Percentiles rank a stretch among this genome's conserved stretches.
These are phyloP conservation scores for Copsychus sechellarum DNA, from an alignment of 2,113 vertebrate genomes.

Conservation along the genomic window DNA sequence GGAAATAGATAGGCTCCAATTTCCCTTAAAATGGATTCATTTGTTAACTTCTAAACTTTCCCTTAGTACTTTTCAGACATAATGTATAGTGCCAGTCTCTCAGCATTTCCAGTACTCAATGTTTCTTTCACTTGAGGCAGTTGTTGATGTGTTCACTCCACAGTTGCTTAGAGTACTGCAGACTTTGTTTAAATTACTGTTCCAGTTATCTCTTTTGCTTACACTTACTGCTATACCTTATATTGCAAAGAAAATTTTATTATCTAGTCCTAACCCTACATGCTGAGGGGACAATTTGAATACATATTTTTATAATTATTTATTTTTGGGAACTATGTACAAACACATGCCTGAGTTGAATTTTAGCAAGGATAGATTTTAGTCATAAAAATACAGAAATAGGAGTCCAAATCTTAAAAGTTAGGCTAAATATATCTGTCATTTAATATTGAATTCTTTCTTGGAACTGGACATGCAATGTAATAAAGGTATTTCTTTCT, in stretches of 20 bases:
- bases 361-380: background rate
- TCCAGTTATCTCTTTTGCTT: background rate
- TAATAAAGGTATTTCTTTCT: background rate
- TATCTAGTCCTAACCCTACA: background rate
- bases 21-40: conserved; percentile 13
- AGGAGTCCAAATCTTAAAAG: background rate
- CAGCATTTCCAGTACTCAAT: background rate
- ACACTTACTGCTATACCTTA: background rate
- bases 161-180: background rate
- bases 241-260: background rate
- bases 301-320: background rate
- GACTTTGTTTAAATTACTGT: background rate
- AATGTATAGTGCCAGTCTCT: background rate
- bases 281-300: background rate
- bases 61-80: background rate
- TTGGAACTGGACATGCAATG: background rate
- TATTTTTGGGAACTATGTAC: background rate
- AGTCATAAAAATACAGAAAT: background rate
- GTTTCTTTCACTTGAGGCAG: background rate
- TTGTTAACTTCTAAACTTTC: conserved; percentile 38
- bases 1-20: background rate
- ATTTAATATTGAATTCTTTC: background rate
- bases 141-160: background rate
- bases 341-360: background rate
- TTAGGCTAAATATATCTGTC: background rate